Percentiles rank a stretch among this genome's conserved stretches.
These are phyloP conservation scores for Tetraodon nigroviridis DNA, from an alignment of 2,113 vertebrate species.

Conservation along the genomic window DNA sequence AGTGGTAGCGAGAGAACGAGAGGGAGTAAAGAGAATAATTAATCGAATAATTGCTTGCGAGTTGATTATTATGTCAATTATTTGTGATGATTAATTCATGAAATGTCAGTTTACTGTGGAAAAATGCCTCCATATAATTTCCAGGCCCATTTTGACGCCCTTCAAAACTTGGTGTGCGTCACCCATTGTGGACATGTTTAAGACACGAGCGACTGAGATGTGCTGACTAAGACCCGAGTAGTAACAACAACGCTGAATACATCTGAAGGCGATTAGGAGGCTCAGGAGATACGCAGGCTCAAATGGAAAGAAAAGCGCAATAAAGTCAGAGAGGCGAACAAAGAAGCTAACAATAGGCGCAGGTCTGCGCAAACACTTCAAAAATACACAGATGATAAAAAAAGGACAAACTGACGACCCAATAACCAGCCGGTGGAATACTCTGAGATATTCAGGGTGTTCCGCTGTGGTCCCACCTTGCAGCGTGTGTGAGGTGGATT, in stretches of 20 bases:
- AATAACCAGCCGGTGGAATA: too few species aligned
- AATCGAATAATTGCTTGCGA: not conserved
- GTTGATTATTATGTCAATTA: conserved; percentile 3
- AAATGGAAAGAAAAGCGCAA: too few species aligned
- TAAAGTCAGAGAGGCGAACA: too few species aligned
- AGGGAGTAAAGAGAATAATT: not conserved
- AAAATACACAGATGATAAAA: not conserved
- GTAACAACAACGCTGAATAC: too few species aligned
- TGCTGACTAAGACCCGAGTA: too few species aligned
- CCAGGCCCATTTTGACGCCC: not conserved
- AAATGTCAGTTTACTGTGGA: not conserved
- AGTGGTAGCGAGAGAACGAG: not conserved
- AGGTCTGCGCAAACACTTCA: too few species aligned
- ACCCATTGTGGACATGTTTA: too few species aligned
- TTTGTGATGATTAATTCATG: not conserved
- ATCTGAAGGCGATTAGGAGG: too few species aligned
- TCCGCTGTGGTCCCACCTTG: conserved; percentile 73
- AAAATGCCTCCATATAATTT: not conserved
- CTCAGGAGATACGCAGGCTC: too few species aligned
- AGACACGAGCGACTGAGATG: too few species aligned
- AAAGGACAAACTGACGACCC: not conserved
- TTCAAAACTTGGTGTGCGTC: not conserved
- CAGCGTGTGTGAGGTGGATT: conserved; percentile 79
- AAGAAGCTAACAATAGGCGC: too few species aligned
- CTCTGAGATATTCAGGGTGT: not conserved